These are phyloP conservation scores for Pseudomyrmex sp. DNA, from an alignment of 1,140 invertebrate genomes.

Conservation along the genomic window DNA sequence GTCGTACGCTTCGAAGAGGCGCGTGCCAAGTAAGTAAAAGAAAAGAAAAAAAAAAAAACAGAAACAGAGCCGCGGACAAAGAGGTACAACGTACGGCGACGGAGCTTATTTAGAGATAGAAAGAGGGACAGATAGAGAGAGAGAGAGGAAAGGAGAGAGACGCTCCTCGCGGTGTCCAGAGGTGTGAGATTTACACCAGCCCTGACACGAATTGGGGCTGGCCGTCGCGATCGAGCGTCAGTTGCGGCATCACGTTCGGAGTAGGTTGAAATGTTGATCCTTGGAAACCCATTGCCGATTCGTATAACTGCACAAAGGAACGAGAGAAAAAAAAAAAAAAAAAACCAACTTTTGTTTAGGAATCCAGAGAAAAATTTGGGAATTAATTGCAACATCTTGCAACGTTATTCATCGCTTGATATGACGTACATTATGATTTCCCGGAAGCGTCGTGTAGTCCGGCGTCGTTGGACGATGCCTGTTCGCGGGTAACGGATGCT, in stretches of 20 bases:
- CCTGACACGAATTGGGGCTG: constrained; percentile 90
- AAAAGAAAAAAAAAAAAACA: too few species aligned
- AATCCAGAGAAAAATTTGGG: too few species aligned
- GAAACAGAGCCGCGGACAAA: constrained; percentile 61
- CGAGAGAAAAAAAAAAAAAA: neutral
- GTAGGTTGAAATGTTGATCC: constrained; percentile 90
- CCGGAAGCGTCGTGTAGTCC: constrained; percentile 90
- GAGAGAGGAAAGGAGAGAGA: neutral
- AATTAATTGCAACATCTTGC: neutral
- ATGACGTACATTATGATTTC: constrained; percentile 82
- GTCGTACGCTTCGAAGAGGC: constrained; percentile 53
- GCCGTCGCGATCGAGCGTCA: constrained; percentile 87
- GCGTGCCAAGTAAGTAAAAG: constrained; percentile 61
- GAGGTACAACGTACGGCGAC: constrained; percentile 72
- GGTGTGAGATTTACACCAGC: constrained; percentile 86
- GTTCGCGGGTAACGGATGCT: constrained; percentile 87
- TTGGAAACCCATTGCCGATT: constrained; percentile 89
- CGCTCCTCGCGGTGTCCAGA: constrained; percentile 37
- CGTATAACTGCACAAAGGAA: constrained; percentile 85
- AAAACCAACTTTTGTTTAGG: too few species aligned
- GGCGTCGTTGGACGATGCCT: constrained; percentile 87
- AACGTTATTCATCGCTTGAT: neutral
- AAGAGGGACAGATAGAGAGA: constrained; percentile 23
- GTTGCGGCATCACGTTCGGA: constrained; percentile 82
- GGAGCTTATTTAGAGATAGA: constrained; percentile 67